Percentiles rank a stretch among this genome's conserved stretches.
Evolutionary conservation across 2,888 invertebrate species (phyloP).

Genomic region (Imbricaverruca yamaguchii): DNA sequence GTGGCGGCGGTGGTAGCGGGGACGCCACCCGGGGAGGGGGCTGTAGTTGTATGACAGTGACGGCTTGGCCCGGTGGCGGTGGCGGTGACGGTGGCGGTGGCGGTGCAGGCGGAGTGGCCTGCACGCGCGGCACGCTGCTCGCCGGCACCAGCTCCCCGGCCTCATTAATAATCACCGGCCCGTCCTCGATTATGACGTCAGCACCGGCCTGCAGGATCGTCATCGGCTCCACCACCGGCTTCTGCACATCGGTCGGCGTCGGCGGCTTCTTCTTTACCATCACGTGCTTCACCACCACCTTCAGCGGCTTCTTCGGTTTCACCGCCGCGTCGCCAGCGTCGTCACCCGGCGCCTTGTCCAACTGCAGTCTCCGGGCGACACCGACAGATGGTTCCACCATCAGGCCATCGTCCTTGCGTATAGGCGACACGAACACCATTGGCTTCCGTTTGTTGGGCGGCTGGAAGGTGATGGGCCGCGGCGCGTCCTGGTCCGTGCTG

Average conservation of each 20-base stretch:
- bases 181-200: not conserved
- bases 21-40: not conserved
- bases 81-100: no score
- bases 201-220: not conserved
- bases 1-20: not conserved
- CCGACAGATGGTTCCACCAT: no score
- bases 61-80: no score
- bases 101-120: no score
- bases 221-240: not conserved
- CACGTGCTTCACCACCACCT: not conserved
- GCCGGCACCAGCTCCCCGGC: conserved; percentile 5
- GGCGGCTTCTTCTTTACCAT: not conserved
- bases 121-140: not conserved
- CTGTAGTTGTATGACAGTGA: not conserved
- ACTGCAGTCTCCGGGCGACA: not conserved
- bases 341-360: not conserved
- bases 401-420: not conserved
- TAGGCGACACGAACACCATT: conserved; percentile 4
- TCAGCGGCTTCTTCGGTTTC: not conserved
- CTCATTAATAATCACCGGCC: conserved; percentile 1
- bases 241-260: not conserved
- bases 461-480: conserved; percentile 4
- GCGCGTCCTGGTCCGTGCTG: not conserved
- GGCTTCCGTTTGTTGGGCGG: not conserved
- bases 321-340: not conserved